Conservation (phyloP, 2,888 invertebrate species). For the Leptinotarsa tumamoca region DNA sequence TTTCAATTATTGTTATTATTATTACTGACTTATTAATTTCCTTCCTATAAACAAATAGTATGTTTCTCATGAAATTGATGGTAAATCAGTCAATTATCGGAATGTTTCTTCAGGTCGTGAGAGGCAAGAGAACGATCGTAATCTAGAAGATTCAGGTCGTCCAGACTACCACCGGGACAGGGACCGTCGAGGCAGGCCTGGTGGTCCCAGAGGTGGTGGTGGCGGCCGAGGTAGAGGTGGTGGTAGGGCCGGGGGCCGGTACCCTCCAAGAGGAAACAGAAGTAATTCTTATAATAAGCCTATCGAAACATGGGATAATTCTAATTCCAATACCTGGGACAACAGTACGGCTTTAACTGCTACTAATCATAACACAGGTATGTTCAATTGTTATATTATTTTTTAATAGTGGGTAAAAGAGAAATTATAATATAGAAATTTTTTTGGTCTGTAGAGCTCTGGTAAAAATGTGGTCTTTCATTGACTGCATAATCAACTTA, state of each 20-base stretch:
- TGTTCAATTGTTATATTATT: background rate
- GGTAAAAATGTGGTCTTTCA: no score
- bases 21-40: no score
- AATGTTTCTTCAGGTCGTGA: conserved; percentile 54
- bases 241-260: conserved; percentile 63
- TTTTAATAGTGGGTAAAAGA: no score
- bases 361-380: conserved; percentile 60
- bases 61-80: no score
- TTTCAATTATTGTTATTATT: no score
- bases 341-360: conserved; percentile 55
- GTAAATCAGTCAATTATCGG: no score
- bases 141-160: conserved; percentile 50
- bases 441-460: no score
- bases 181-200: conserved; percentile 70
- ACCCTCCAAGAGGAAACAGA: conserved; percentile 42
- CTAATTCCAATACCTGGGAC: conserved; percentile 67
- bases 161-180: conserved; percentile 64
- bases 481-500: no score
- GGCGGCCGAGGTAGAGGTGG: conserved; percentile 65
- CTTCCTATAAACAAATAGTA: no score
- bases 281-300: conserved; percentile 57
- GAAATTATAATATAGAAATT: no score
- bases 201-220: conserved; percentile 59
- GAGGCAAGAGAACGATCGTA: conserved; percentile 63
- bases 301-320: conserved; percentile 73